Conservation (phyloP, 2,888 invertebrate species). For the Idaea straminata region DNA sequence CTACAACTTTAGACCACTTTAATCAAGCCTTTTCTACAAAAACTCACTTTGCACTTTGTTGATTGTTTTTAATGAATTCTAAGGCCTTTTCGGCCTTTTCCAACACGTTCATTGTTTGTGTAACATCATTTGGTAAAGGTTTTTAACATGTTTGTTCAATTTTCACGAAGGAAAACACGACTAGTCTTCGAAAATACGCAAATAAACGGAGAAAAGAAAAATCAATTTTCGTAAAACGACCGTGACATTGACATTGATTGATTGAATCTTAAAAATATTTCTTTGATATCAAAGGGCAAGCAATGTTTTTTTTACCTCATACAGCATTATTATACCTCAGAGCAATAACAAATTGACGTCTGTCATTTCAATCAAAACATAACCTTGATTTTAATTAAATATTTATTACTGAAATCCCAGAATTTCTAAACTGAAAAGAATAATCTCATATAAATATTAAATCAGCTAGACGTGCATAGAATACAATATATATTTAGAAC, state of each 20-base stretch:
- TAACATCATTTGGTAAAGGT: constrained; percentile 33
- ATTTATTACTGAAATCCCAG: no score
- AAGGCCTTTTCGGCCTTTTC: constrained; percentile 75
- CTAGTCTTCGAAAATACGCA: background rate
- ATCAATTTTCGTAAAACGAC: constrained; percentile 34
- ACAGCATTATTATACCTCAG: no score
- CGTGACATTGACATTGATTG: constrained; percentile 8
- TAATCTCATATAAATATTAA: no score
- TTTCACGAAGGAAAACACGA: background rate
- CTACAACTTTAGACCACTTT: constrained; percentile 14
- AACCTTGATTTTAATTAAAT: no score
- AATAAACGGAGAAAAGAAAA: constrained; percentile 13
- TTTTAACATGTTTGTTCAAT: background rate
- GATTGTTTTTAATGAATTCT: constrained; percentile 65
- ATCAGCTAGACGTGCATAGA: no score
- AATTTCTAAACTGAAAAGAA: no score
- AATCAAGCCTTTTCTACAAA: constrained; percentile 9
- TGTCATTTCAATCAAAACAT: no score
- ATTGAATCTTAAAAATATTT: no score
- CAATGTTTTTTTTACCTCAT: no score
- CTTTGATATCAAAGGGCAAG: no score
- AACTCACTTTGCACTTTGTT: constrained; percentile 63
- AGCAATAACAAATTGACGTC: no score
- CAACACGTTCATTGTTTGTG: constrained; percentile 63
- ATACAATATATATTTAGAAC: no score